These are phyloP conservation scores for Dolichoris vasculosae DNA, from an alignment of 1,140 invertebrate species.

Conservation along the genomic window DNA sequence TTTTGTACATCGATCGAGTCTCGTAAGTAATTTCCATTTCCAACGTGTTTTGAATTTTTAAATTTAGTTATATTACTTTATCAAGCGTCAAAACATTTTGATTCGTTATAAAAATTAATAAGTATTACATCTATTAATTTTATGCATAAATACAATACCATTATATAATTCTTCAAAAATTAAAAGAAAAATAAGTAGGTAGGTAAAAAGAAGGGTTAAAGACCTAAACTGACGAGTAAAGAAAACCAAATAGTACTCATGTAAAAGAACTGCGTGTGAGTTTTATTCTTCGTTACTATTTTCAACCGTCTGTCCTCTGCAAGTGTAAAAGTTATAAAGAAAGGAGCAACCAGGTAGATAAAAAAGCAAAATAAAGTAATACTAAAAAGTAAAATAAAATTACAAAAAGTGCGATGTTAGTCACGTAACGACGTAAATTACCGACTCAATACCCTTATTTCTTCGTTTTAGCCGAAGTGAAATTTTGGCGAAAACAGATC, in stretches of 20 bases:
- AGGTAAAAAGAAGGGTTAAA: background rate
- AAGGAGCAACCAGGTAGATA: background rate
- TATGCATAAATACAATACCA: too few species aligned
- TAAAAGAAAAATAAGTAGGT: background rate
- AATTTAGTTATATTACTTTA: too few species aligned
- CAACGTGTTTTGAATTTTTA: too few species aligned
- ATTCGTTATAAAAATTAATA: too few species aligned
- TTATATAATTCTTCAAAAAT: too few species aligned
- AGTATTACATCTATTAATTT: too few species aligned
- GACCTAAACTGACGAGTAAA: background rate
- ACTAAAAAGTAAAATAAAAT: background rate
- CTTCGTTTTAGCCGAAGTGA: constrained; percentile 18
- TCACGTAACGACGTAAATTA: constrained; percentile 8
- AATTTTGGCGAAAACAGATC: constrained; percentile 24
- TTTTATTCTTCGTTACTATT: too few species aligned
- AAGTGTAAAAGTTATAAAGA: background rate
- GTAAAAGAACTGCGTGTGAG: background rate
- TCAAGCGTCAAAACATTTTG: too few species aligned
- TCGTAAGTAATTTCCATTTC: too few species aligned
- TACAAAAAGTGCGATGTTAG: background rate
- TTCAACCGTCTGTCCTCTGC: too few species aligned
- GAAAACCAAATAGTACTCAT: background rate
- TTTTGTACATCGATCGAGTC: too few species aligned
- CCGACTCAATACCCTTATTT: constrained; percentile 21
- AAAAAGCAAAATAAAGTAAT: background rate